These are phyloP conservation scores for Sylvilagus bachmani DNA, from an alignment of 2,113 vertebrate species.

Conservation along the genomic window DNA sequence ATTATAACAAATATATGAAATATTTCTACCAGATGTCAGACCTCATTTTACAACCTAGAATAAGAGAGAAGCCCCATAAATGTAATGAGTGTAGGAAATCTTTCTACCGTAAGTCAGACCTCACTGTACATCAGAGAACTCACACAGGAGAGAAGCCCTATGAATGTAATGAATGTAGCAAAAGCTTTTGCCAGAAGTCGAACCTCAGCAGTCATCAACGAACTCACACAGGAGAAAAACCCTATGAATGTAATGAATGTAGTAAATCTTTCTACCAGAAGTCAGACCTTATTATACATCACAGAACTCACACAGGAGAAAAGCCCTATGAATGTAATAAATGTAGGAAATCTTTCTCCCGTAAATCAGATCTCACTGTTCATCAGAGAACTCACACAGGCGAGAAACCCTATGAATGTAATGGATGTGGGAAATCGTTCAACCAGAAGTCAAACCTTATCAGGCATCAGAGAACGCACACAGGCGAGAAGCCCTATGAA, in stretches of 20 bases:
- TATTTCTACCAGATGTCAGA: constrained; percentile 46
- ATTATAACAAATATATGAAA: background rate
- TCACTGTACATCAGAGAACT: constrained; percentile 35
- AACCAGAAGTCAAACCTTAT: constrained; percentile 45
- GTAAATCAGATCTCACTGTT: constrained; percentile 33
- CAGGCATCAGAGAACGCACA: background rate
- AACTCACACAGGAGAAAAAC: constrained; percentile 39
- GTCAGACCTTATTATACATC: constrained; percentile 34
- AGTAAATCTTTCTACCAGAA: constrained; percentile 48
- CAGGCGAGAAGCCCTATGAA: constrained; percentile 15
- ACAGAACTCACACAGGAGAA: constrained; percentile 45
- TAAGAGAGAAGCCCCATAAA: background rate
- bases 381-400: constrained; percentile 42
- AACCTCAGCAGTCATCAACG: constrained; percentile 1
- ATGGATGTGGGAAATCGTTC: constrained; percentile 37
- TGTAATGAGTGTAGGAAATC: background rate
- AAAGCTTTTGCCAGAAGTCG: constrained; percentile 27
- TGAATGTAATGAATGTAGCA: constrained; percentile 12
- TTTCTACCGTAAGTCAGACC: constrained; percentile 46
- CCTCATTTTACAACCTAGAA: constrained; percentile 21
- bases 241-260: background rate
- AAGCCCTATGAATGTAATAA: background rate
- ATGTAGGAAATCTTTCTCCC: constrained; percentile 13
- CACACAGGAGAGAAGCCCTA: constrained; percentile 50
- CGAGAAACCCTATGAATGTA: constrained; percentile 39